Evolutionary conservation across 1,140 invertebrate species (phyloP), one percentile per base, ranked within the genome.

Genomic region (Maconellicoccus hirsutus): DNA sequence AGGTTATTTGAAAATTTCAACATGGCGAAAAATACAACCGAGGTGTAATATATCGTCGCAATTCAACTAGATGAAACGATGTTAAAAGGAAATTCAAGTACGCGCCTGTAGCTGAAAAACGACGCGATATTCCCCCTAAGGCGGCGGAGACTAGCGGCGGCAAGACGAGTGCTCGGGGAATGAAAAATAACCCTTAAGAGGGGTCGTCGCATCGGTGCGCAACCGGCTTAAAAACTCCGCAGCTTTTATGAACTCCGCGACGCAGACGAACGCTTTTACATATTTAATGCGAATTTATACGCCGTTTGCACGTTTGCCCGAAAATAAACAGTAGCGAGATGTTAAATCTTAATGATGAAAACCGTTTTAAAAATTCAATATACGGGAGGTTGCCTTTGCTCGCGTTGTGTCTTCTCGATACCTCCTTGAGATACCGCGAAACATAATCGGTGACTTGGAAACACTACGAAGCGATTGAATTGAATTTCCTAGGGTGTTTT

Each of bases 1-100:
- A 52, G 42, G 42, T 52, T 52, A 52, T 52, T 52, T 52, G 42
- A 52, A 52, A 52, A 52, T 52, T 52, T 52, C n/a, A 52, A 52
- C 42, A 52, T 8, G 42, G 42, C 42, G 29, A 52, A 52, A 19
- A 52, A 52, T 52, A 52, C 6, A 8, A 52, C 42, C 42, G 4
- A 52, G 42, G 42, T 52, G 42, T 52, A 52, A 52, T 52, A 52
- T 52, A 52, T 52, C 42, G 42, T 52, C 42, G 42, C 42, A 52
- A 52, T 52, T 52, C 42, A 19, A 14, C n/a, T 2, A 19, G 12
- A 19, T 52, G 42, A 52, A 52, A 52, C n/a, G 42, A 52, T 52
- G 42, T 52, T 52, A 52, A 52, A 52, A 52, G 42, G 42, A 52
- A 52, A 52, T 52, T 52, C 42, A 16, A 52, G 42, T 52, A 52